Evolutionary conservation across 2,113 vertebrate genomes (phyloP), one percentile per base, ranked within the genome.

Genomic region (Aepyceros melampus): DNA sequence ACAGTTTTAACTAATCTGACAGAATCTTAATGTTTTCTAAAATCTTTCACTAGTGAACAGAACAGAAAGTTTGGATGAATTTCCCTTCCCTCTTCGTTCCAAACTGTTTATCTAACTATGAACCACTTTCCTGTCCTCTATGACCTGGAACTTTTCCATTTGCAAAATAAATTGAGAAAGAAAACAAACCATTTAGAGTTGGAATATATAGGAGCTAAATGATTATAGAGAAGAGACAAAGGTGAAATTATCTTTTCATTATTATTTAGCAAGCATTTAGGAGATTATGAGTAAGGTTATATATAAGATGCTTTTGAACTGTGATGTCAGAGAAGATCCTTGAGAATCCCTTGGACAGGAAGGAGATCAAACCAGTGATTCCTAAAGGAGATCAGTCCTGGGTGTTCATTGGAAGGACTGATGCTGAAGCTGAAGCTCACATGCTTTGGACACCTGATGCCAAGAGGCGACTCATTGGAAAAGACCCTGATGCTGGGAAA

Each of bases 61-160:
- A 94, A 53, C 29, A 53, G 10, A 83, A 27, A n/a, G 5, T 74
- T 45, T 36, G 3, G 12, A 76, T 53, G 23, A 93, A 62, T n/a
- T 96, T 53, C 40, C 40, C 71, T 89, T 53, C 33, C 21, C 19
- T 87, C 51, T 82, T 58, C 9, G 21, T 25, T 51, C 11, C 33
- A 49, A 45, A 23, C 76, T 83, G 10, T 82, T 82, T 53, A 31
- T 36, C 21, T 19, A 17, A 23, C 53, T 19, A 43, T 55, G 13
- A 45, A 7, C 7, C 7, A 31, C 4, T 36, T 10, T 2, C 11
- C 36, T 0, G 9, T 45, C 6, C 2, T 62, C 23, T 33, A 40
- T 40, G 40, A 94, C 17, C 11, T 11, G 29, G 7, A 13, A 5
- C 6, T 64, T 76, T 67, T 64, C 36, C 19, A 47, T 47, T 27